Base-by-base conservation (phyloP, 1,140 invertebrate genomes). In the Pemphigus obesinymphae region DNA sequence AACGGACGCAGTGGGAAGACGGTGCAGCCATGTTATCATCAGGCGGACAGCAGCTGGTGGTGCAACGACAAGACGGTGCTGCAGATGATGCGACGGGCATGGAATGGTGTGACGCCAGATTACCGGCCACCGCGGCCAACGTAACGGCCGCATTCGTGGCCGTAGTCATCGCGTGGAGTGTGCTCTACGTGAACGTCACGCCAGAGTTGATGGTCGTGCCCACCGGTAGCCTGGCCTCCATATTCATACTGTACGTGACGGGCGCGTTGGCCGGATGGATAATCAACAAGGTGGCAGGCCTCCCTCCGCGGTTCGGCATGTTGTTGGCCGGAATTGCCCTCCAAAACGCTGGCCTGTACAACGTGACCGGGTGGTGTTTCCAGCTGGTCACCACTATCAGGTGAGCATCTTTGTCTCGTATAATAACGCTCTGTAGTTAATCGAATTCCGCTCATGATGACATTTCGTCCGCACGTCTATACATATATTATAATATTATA, bases 221-320 rank as follows among this genome's bases (percentile, higher is more conserved):
- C 6, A 72, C 76, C 10, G 84, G 84, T 3, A 66, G 84, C 7
- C 17, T 84, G 6, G 82, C 83, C 7, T 72, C 84, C 26, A 72
- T 85, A 26, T 48, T 84, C n/a, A 34, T 83, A n/a, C 81, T 84
- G 43, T 85, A 84, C 70, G 66, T 84, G 6, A 55, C 61, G 13
- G 84, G 84, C 1, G 11, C 43, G 11, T 40, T 11, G 13, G 70
- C 13, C 40, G 82, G 61, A 3, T 2, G 45, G 63, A 26, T 83
- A 10, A n/a, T 85, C 11, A 83, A 83, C 13, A 82, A 63, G 3
- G 23, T 84, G 0, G 34, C 83, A 1, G 43, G 82, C 8, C 50
- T 85, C 17, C 85, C 85, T 0, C 83, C 85, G 1, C 82, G 85
- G 0, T 82, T 85, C 0, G 85, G 85, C 10, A 86, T 86, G 85